A percentile compares a stretch with the other conserved stretches of the same genome.
Evolutionary conservation across 2,888 invertebrate genomes (phyloP).

Genomic region (Pollenia amentaria): DNA sequence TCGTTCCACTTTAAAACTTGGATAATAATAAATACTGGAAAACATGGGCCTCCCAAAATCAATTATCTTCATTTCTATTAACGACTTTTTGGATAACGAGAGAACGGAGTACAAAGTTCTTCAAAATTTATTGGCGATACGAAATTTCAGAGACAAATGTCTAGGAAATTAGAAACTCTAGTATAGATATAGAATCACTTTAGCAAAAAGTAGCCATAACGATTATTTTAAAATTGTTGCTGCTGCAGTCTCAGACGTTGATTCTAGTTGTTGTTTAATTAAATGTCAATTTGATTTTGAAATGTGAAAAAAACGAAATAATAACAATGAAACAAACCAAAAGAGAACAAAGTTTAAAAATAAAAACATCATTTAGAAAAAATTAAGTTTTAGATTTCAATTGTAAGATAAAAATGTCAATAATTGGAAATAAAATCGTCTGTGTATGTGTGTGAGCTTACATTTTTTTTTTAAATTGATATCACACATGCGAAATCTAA

Average conservation of each 20-base stretch:
- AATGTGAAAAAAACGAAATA: conserved; percentile 41
- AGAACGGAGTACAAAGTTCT: no score
- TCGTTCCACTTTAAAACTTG: no score
- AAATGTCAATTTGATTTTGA: conserved; percentile 53
- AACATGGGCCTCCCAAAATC: no score
- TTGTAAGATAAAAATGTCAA: conserved; percentile 66
- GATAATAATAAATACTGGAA: no score
- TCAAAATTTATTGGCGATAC: no score
- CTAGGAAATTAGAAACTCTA: no score
- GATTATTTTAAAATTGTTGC: conserved; percentile 5
- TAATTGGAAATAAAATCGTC: conserved; percentile 33
- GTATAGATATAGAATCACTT: conserved; percentile 45
- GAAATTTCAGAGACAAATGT: no score
- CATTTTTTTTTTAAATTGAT: conserved; percentile 66
- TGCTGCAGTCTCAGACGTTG: conserved; percentile 2
- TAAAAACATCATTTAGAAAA: conserved; percentile 62
- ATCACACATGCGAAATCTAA: conserved; percentile 56
- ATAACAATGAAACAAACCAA: conserved; percentile 34
- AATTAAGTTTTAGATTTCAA: conserved; percentile 66
- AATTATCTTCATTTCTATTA: no score
- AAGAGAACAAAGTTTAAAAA: not conserved
- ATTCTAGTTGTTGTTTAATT: conserved; percentile 29
- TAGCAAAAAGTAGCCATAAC: conserved; percentile 47
- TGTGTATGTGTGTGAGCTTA: conserved; percentile 21
- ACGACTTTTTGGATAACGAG: no score